Percentiles rank a stretch among this genome's conserved stretches.
Conservation (phyloP, 2,797 vertebrate genomes). For the Tinamus major region DNA sequence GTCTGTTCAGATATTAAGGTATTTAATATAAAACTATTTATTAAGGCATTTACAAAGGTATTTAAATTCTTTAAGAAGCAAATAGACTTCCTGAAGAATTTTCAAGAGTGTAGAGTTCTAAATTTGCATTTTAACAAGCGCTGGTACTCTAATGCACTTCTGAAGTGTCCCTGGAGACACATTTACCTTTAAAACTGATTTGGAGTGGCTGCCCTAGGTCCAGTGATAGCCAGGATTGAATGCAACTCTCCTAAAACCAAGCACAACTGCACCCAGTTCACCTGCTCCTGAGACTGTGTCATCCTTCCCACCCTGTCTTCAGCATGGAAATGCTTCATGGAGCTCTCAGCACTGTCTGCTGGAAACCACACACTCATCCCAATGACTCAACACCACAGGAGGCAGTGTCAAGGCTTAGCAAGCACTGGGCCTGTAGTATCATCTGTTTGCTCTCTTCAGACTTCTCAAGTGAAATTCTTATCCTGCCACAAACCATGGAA, state of each 20-base stretch:
- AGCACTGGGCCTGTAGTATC: not conserved
- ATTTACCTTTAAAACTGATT: not conserved
- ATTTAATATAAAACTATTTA: not conserved
- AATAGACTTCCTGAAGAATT: not conserved
- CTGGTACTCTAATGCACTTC: not conserved
- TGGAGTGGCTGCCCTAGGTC: not conserved
- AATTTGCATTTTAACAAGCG: not conserved
- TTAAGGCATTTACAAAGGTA: not conserved
- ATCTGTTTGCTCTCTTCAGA: not conserved
- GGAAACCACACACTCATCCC: not conserved
- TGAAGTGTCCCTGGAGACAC: not conserved
- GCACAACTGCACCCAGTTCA: not conserved
- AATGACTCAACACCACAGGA: not conserved
- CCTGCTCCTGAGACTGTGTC: not conserved
- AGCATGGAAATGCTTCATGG: not conserved
- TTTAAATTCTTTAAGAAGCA: not conserved
- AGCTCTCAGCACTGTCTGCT: not conserved
- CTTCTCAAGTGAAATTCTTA: not conserved
- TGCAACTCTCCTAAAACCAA: not conserved
- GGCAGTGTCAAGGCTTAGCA: not conserved
- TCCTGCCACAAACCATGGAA: not conserved
- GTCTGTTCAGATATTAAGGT: not conserved
- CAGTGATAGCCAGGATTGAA: not conserved
- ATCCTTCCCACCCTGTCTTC: not conserved
- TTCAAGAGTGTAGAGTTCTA: not conserved